Conservation (phyloP, 2,888 invertebrate genomes). For the Dasypolia templi region DNA sequence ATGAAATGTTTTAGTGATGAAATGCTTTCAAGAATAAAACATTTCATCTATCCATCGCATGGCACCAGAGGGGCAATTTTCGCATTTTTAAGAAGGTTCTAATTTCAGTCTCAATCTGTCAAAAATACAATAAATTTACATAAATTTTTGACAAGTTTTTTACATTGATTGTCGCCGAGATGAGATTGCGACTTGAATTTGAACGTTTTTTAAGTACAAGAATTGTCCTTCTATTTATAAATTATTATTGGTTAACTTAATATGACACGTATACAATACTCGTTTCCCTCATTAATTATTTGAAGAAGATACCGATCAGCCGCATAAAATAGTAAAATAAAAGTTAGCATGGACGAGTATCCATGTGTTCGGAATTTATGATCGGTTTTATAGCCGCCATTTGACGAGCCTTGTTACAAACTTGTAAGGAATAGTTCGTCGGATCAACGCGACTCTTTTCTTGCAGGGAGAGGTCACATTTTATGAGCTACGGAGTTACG, state of each 20-base stretch:
- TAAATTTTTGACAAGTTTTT: too few species aligned
- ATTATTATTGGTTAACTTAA: background rate
- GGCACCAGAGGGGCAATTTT: too few species aligned
- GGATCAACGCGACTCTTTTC: slow-evolving; percentile 30
- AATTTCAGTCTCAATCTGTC: too few species aligned
- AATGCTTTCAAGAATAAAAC: too few species aligned
- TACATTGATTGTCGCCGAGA: too few species aligned
- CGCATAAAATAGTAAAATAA: slow-evolving; percentile 23
- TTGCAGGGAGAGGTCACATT: slow-evolving; percentile 35
- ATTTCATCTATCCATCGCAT: too few species aligned
- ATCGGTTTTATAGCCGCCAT: slow-evolving; percentile 49
- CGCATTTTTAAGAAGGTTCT: too few species aligned
- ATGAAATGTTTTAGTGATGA: background rate
- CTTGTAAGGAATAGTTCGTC: slow-evolving; percentile 48
- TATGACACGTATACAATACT: background rate
- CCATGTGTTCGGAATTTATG: slow-evolving; percentile 49
- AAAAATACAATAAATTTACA: too few species aligned
- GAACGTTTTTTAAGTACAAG: too few species aligned
- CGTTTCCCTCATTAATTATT: background rate
- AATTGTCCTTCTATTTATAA: too few species aligned
- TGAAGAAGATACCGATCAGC: background rate
- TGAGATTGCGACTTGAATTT: too few species aligned
- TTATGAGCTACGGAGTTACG: slow-evolving; percentile 31
- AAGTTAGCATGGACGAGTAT: slow-evolving; percentile 18
- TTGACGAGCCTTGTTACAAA: slow-evolving; percentile 55